These are phyloP conservation scores for Vulpes lagopus DNA, from an alignment of 2,113 vertebrate genomes.

Conservation along the genomic window DNA sequence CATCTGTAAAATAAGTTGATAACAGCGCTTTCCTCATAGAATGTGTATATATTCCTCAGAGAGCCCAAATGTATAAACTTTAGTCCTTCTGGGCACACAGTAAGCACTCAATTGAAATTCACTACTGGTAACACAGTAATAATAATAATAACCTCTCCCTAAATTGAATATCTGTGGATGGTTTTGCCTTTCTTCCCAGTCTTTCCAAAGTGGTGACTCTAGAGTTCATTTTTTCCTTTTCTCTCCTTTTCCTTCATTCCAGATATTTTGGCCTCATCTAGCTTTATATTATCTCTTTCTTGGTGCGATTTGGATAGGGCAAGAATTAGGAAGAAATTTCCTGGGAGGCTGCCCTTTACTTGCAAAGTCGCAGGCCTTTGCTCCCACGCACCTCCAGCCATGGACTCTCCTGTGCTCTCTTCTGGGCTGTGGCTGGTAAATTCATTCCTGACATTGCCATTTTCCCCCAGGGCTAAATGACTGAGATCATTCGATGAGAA, in stretches of 20 bases:
- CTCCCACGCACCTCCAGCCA: neutral
- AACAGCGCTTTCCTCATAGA: neutral
- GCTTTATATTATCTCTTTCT: neutral
- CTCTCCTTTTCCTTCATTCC: neutral
- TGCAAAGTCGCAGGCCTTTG: neutral
- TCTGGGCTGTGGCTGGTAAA: constrained; percentile 9
- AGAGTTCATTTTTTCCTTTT: neutral
- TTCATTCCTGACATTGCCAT: constrained; percentile 53
- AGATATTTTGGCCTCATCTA: constrained; percentile 14
- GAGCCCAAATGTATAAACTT: neutral
- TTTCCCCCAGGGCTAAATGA: constrained; percentile 54
- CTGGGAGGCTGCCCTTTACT: neutral
- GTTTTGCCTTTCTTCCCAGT: neutral
- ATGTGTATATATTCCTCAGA: neutral
- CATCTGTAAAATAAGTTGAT: neutral
- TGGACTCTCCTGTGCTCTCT: neutral
- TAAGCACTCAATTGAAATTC: neutral
- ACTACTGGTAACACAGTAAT: neutral
- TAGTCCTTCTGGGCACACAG: neutral
- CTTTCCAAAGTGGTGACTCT: constrained; percentile 21
- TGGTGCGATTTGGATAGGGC: neutral
- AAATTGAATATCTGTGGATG: neutral
- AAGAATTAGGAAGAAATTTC: neutral
- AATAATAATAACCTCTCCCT: neutral
- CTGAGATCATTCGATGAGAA: constrained; percentile 20